Evolutionary conservation across 2,888 invertebrate genomes (phyloP).

Genomic region (Clepsis dumicolana): DNA sequence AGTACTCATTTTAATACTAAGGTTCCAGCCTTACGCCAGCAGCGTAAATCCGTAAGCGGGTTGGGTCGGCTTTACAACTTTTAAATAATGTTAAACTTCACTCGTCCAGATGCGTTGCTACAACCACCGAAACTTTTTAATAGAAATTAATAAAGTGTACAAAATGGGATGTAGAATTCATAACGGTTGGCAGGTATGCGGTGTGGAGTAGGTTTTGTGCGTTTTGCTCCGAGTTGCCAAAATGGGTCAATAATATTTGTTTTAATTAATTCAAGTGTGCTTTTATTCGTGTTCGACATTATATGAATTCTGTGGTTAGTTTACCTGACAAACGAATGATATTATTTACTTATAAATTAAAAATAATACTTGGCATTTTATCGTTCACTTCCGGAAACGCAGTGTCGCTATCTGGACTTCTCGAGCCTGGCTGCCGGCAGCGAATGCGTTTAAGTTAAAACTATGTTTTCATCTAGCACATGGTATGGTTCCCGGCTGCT

Average conservation of each 20-base stretch:
- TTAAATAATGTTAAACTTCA: constrained; percentile 47
- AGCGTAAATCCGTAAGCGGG: constrained; percentile 44
- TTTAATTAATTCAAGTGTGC: no score
- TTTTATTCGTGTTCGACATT: no score
- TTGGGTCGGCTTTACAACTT: constrained; percentile 46
- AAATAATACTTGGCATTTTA: no score
- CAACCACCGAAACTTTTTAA: constrained; percentile 45
- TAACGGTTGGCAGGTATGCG: constrained; percentile 11
- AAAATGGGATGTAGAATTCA: constrained; percentile 30
- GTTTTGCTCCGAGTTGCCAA: constrained; percentile 5
- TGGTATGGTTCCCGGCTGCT: no score
- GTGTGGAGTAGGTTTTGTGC: constrained; percentile 21
- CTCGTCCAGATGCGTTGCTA: constrained; percentile 39
- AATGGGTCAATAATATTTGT: not conserved
- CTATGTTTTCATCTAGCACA: no score
- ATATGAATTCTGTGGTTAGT: no score
- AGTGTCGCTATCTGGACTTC: no score
- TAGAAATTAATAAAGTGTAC: constrained; percentile 46
- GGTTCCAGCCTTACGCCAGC: constrained; percentile 27
- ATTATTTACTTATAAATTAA: no score
- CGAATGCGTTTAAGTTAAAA: no score
- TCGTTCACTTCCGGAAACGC: no score
- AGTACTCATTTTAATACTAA: not conserved
- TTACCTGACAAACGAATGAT: no score
- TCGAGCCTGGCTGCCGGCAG: no score